These are phyloP conservation scores for Columba janthina DNA, from an alignment of 2,113 vertebrate species.

Conservation along the genomic window DNA sequence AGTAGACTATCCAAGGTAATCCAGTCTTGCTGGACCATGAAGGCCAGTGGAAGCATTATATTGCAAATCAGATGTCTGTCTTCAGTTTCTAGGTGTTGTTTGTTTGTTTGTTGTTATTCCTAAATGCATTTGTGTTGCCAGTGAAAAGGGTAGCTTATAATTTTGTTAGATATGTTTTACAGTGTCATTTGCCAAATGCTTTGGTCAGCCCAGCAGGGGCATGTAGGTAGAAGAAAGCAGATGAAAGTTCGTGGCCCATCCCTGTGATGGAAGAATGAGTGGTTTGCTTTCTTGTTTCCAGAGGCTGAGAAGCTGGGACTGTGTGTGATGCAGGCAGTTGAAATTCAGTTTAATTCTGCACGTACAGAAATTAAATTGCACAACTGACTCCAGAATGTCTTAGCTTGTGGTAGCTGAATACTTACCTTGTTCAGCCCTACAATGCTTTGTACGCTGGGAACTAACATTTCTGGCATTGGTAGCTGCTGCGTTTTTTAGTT, in stretches of 20 bases:
- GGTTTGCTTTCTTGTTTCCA: background rate
- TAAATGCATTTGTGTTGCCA: background rate
- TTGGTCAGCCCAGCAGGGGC: background rate
- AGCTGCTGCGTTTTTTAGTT: background rate
- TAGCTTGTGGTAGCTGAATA: background rate
- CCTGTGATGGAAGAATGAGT: background rate
- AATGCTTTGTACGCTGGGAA: background rate
- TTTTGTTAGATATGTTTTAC: background rate
- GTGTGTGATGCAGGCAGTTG: background rate
- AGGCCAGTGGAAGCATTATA: background rate
- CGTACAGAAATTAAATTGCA: background rate
- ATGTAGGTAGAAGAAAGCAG: background rate
- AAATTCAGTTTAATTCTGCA: background rate
- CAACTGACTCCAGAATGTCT: background rate
- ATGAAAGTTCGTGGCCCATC: background rate
- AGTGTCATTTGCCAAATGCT: background rate
- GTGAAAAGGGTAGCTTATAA: background rate
- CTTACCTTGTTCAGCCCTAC: background rate
- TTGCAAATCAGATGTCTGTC: background rate
- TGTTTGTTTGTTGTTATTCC: background rate
- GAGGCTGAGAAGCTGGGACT: background rate
- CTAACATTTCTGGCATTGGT: background rate
- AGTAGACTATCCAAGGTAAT: background rate
- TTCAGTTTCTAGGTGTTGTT: background rate
- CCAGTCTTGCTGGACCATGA: background rate